These are phyloP conservation scores for Rhaphigaster nebulosa DNA, from an alignment of 2,888 invertebrate species.

Conservation along the genomic window DNA sequence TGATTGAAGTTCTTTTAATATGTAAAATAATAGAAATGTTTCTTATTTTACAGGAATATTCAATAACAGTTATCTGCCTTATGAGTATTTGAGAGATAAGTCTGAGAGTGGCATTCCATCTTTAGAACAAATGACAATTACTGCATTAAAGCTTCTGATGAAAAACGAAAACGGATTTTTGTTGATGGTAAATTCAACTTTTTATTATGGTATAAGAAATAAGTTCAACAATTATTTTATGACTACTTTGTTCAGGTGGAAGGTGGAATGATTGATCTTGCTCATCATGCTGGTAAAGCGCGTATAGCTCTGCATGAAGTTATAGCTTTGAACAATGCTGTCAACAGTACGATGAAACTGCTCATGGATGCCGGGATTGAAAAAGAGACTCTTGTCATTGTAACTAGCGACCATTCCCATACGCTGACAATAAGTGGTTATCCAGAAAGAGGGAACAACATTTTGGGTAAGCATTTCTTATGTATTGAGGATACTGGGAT, in stretches of 20 bases:
- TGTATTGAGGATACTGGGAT: too few species aligned
- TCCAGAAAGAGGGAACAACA: conserved; percentile 81
- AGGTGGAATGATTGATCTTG: conserved; percentile 88
- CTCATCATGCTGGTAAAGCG: conserved; percentile 87
- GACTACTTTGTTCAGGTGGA: conserved; percentile 74
- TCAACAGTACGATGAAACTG: conserved; percentile 79
- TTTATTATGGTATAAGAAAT: not conserved
- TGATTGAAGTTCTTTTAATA: not conserved
- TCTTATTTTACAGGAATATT: conserved; percentile 76
- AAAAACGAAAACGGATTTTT: conserved; percentile 79
- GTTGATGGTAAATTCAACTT: conserved; percentile 75
- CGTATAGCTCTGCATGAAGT: conserved; percentile 83
- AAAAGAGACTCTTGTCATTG: conserved; percentile 77
- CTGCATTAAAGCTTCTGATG: conserved; percentile 79
- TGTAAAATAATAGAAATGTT: not conserved
- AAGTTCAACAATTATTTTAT: not conserved
- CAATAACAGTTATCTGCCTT: conserved; percentile 82
- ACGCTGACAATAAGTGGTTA: conserved; percentile 85
- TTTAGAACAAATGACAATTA: conserved; percentile 82
- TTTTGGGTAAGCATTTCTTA: conserved; percentile 74
- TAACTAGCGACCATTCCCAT: conserved; percentile 85
- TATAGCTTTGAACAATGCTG: conserved; percentile 83
- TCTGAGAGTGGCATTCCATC: conserved; percentile 81
- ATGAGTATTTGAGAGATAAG: conserved; percentile 79
- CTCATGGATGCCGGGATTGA: conserved; percentile 78